A percentile compares a stretch with the other conserved stretches of the same genome.
phyloP scores from a whole-genome alignment of 2,113 vertebrate genomes.

The Rhinopomastus cyanomelas region DNA sequence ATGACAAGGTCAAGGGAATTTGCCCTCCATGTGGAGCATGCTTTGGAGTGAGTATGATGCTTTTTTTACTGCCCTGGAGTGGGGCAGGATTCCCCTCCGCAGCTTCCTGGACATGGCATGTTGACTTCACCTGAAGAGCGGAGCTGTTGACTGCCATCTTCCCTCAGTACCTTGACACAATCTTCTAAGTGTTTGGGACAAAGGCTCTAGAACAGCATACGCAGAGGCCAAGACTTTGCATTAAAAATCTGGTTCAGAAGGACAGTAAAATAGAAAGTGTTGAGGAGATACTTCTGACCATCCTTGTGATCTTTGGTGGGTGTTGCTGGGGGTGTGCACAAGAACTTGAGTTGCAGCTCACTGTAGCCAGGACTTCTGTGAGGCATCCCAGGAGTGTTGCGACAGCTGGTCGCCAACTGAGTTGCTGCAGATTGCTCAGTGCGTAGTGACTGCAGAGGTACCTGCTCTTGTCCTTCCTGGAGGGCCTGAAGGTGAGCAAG shows the following conservation, averaged over 20 bases:
- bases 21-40: not conserved
- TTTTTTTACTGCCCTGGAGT: not conserved
- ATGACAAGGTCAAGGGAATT: not conserved
- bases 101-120: not conserved
- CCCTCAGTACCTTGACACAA: not conserved
- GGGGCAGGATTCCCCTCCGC: not conserved
- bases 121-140: not conserved
- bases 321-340: not conserved
- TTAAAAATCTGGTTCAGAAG: not conserved
- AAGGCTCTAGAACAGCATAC: not conserved
- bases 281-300: not conserved
- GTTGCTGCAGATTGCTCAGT: not conserved
- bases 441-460: not conserved
- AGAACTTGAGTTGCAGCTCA: not conserved
- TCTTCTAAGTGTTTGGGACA: not conserved
- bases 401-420: not conserved
- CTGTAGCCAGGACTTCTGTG: fast-evolving
- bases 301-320: not conserved
- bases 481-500: not conserved
- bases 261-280: not conserved
- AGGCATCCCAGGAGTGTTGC: not conserved
- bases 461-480: not conserved
- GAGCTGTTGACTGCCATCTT: not conserved
- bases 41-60: not conserved
- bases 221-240: not conserved